phyloP scores from a whole-genome alignment of 2,888 invertebrate genomes.

The Antitype chi region DNA sequence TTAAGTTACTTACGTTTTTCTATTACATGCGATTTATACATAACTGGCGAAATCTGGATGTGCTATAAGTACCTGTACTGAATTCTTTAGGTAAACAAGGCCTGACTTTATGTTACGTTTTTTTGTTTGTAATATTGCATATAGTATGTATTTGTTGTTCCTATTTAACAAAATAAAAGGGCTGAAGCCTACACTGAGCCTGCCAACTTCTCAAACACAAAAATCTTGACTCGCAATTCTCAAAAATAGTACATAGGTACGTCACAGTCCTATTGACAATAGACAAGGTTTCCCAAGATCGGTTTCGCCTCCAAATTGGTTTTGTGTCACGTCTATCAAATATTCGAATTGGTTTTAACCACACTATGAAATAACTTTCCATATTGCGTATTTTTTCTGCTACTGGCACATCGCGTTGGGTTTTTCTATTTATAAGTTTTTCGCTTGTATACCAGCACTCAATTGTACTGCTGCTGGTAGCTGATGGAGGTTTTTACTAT shows the following conservation, averaged over 20 bases:
- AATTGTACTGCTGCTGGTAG: conserved; percentile 29
- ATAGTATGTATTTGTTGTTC: too few species aligned
- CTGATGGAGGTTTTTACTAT: conserved; percentile 43
- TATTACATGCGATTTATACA: too few species aligned
- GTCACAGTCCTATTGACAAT: conserved; percentile 62
- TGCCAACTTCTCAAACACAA: neutral
- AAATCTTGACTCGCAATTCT: conserved; percentile 12
- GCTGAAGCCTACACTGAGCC: neutral
- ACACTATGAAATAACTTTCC: conserved; percentile 79
- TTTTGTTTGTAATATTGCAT: too few species aligned
- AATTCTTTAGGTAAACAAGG: too few species aligned
- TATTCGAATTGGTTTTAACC: conserved; percentile 87
- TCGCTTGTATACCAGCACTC: conserved; percentile 24
- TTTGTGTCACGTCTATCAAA: conserved; percentile 82
- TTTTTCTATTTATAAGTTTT: conserved; percentile 63
- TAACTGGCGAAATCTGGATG: too few species aligned
- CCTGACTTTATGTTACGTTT: too few species aligned
- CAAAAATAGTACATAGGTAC: conserved; percentile 16
- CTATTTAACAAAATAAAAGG: neutral
- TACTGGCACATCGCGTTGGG: conserved; percentile 69
- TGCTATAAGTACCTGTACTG: too few species aligned
- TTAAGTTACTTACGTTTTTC: too few species aligned
- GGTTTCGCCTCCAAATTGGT: conserved; percentile 79
- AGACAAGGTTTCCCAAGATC: conserved; percentile 70
- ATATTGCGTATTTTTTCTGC: conserved; percentile 72